phyloP scores from a whole-genome alignment of 2,113 vertebrate genomes.

The Oophaga pumilio region DNA sequence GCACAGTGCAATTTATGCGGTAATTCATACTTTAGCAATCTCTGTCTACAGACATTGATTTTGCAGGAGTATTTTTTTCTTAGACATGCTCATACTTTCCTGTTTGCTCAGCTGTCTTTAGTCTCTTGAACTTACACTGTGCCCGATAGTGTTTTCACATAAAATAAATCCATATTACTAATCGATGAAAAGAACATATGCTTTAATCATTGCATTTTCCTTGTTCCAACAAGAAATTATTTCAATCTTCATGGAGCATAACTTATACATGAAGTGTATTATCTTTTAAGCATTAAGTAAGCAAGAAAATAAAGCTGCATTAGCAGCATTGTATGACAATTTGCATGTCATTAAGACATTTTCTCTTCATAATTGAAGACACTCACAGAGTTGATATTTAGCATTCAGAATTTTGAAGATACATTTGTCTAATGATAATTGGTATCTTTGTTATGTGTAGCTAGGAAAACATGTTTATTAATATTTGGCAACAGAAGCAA shows the following conservation, averaged over 20 bases:
- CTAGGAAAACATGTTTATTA: conserved; percentile 16
- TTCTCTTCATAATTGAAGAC: conserved; percentile 41
- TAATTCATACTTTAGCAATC: not conserved
- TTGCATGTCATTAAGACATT: conserved; percentile 37
- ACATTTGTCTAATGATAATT: conserved; percentile 5
- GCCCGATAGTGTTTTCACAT: conserved; percentile 2
- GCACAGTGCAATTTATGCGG: not conserved
- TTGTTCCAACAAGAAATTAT: not conserved
- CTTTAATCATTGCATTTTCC: not conserved
- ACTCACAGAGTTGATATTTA: conserved; percentile 36
- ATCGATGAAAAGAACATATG: not conserved
- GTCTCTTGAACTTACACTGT: not conserved
- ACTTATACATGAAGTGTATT: not conserved
- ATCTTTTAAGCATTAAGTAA: not conserved
- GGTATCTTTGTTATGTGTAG: not conserved
- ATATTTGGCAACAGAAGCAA: conserved; percentile 7
- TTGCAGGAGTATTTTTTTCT: conserved; percentile 5
- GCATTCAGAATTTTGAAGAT: conserved; percentile 22
- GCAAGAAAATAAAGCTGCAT: not conserved
- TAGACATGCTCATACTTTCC: not conserved
- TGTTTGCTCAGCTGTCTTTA: conserved; percentile 20
- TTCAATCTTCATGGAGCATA: not conserved
- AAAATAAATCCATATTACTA: conserved; percentile 10
- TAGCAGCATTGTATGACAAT: conserved; percentile 27
- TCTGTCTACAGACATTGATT: conserved; percentile 14